Base-by-base conservation (phyloP, 2,113 vertebrate genomes). In the Rhea americana region DNA sequence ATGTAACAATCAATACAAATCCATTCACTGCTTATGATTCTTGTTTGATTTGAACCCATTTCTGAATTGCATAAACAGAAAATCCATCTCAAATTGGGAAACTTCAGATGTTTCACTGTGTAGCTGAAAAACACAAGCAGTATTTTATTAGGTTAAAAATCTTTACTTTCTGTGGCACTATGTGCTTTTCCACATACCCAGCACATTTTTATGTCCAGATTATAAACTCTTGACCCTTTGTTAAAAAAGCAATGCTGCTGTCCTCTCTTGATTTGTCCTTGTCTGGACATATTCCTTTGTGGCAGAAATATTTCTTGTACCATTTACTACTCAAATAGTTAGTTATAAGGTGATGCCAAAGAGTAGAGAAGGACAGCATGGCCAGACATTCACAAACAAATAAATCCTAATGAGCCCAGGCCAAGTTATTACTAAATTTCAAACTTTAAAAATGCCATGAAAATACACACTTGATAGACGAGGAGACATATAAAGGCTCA, bases 381-480 rank as follows among this genome's bases (percentile, higher is more conserved):
- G 50, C 70, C 74, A 80, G 83, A 41, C 47, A 15, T 67, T 66
- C 87, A 55, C 87, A 83, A 93, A 95, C 92, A 94, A 72, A 95
- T 93, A 93, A 96, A 94, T 83, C 94, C 92, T 95, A 91, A 96
- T 35, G 94, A 96, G 90, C 89, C 94, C 93, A 81, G 93, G 92
- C 79, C 50, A 72, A 88, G 43, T 62, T 20, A 32, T 79, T 66
- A 59, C 91, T 82, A 85, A 78, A 95, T 85, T 65, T 55, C 88
- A 89, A 82, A 30, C 70, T 90, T 68, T 30, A 35, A 28, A 68
- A 82, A 61, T 19, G 67, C 68, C 75, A 2, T 25, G 87, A n/a
- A 80, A 96, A 56, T 32, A 16, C 30, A 55, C 51, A 25, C 56
- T 55, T 71, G 58, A 3, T 66, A 3, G 86, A 73, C 41, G 92